These are phyloP conservation scores for Myodes glareolus DNA, from an alignment of 2,113 vertebrate genomes.

Conservation along the genomic window DNA sequence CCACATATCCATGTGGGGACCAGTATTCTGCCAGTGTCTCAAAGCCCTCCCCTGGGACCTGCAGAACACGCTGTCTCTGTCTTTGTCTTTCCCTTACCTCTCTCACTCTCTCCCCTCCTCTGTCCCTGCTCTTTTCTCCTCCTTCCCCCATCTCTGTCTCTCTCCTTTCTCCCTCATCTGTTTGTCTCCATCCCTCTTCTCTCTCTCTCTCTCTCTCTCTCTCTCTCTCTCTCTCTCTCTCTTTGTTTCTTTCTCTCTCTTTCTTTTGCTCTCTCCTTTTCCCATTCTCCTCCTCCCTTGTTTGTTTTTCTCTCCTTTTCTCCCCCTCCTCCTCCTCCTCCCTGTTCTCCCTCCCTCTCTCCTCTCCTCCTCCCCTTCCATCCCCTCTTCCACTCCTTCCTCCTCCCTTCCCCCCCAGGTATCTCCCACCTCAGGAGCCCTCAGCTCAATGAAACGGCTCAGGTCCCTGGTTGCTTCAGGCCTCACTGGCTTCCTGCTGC, in stretches of 20 bases:
- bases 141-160: not conserved
- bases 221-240: not conserved
- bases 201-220: not conserved
- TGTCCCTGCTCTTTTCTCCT: no score
- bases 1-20: no score
- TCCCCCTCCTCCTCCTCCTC: no score
- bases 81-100: not conserved
- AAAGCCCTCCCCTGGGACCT: no score
- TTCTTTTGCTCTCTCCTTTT: not conserved
- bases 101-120: no score
- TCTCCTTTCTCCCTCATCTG: not conserved
- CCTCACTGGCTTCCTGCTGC: not conserved
- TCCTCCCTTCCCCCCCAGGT: not conserved
- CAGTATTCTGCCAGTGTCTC: not conserved
- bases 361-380: not conserved
- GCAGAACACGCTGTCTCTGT: not conserved
- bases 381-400: not conserved
- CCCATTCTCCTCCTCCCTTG: no score
- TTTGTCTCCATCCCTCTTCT: no score
- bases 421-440: not conserved
- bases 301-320: not conserved
- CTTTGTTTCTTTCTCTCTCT: not conserved
- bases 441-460: not conserved
- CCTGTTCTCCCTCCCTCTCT: no score
- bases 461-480: not conserved